Evolutionary conservation across 1,140 invertebrate genomes (phyloP), one percentile per base, ranked within the genome.

Genomic region (Nebria ingens): DNA sequence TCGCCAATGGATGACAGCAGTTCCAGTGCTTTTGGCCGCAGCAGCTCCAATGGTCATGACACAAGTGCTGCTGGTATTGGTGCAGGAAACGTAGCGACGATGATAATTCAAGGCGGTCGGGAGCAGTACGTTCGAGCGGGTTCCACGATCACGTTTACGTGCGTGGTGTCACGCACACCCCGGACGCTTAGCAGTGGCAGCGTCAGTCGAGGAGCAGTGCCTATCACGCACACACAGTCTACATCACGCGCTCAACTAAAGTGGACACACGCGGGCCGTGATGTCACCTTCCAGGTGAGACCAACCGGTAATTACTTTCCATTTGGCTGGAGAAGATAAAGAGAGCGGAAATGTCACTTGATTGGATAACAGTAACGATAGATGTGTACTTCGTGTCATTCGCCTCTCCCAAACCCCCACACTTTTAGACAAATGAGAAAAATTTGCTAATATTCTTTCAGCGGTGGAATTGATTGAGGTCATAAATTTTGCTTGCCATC

Each of bases 91-190:
- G 53, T 59, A 19, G 66, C 67, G 15, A 56, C 56, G 23, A n/a
- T n/a, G n/a, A n/a, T n/a, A n/a, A 70, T 71, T 53, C 63, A 65
- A 52, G 69, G 67, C 4, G 65, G 69, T 0, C 62, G 63, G 11
- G 67, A 68, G 53, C 60, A 66, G 45, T 65, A 64, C 55, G 65
- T 70, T 6, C 64, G 63, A 4, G 54, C 63, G 23, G 71, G 70
- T 6, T 66, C 68, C 19, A 63, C 64, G 4, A 60, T 69, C 21
- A 62, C 64, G 11, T 66, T 73, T 25, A 68, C 65, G 19, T 73
- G 71, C 58, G 66, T 68, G 59, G 65, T 72, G 54, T 60, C 61
- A 12, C 54, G 59, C 6, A 55, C 34, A 38, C 21, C 51, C 9
- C 42, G 22, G 13, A 12, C 17, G 45, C 38, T 50, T 23, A 19